Conservation (phyloP, 2,888 invertebrate genomes). For the Choreutis nemorana region DNA sequence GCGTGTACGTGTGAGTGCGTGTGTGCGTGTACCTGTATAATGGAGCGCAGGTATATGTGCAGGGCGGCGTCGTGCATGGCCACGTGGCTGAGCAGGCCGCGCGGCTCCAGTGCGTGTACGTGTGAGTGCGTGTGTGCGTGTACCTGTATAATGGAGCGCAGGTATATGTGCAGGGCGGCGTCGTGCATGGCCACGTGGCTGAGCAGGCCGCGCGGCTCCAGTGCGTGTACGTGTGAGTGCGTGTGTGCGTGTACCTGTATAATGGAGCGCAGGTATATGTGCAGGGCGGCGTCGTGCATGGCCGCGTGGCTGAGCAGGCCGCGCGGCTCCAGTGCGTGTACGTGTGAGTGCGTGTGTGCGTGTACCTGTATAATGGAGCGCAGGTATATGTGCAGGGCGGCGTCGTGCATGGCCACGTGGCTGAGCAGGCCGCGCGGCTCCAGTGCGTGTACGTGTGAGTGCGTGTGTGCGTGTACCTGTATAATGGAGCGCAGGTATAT, state of each 20-base stretch:
- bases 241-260: too few species aligned
- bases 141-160: slow-evolving; percentile 88
- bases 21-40: slow-evolving; percentile 88
- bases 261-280: slow-evolving; percentile 85
- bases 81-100: slow-evolving; percentile 82
- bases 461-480: too few species aligned
- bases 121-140: too few species aligned
- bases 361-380: slow-evolving; percentile 90
- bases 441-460: slow-evolving; percentile 42
- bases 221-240: slow-evolving; percentile 2
- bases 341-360: too few species aligned
- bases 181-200: slow-evolving; percentile 82
- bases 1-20: slow-evolving; percentile 3
- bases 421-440: slow-evolving; percentile 89
- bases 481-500: slow-evolving; percentile 88
- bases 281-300: slow-evolving; percentile 84
- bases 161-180: slow-evolving; percentile 83
- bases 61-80: slow-evolving; percentile 85
- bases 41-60: slow-evolving; percentile 84
- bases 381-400: slow-evolving; percentile 84
- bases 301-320: slow-evolving; percentile 87
- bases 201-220: slow-evolving; percentile 79
- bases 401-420: slow-evolving; percentile 83
- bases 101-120: slow-evolving; percentile 59
- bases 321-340: slow-evolving; percentile 72